These are phyloP conservation scores for Physocephala rufipes DNA, from an alignment of 2,888 invertebrate species.

Conservation along the genomic window DNA sequence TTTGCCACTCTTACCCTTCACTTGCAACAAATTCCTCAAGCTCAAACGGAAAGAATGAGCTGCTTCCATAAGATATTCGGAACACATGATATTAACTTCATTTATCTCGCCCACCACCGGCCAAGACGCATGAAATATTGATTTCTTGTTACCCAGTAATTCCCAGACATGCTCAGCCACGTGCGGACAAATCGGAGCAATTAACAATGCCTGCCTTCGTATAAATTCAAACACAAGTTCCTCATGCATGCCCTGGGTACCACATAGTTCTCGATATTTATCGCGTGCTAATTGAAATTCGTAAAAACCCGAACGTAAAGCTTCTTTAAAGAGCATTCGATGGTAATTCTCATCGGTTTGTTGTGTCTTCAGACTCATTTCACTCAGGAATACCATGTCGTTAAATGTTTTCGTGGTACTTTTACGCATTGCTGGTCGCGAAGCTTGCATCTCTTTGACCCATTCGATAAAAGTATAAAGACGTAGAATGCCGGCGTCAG, in stretches of 20 bases:
- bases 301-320: constrained; percentile 90
- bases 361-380: constrained; percentile 87
- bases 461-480: constrained; percentile 96
- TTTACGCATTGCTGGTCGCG: constrained; percentile 64
- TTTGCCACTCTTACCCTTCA: constrained; percentile 71
- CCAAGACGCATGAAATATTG: constrained; percentile 85
- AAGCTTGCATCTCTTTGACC: constrained; percentile 85
- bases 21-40: constrained; percentile 77
- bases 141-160: constrained; percentile 80
- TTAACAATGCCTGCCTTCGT: constrained; percentile 84
- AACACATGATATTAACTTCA: constrained; percentile 78
- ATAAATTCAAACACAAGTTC: constrained; percentile 85
- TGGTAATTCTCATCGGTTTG: constrained; percentile 86
- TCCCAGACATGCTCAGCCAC: constrained; percentile 95
- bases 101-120: constrained; percentile 82
- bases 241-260: constrained; percentile 80
- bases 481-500: constrained; percentile 93
- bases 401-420: constrained; percentile 77
- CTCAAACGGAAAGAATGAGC: constrained; percentile 91
- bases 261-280: constrained; percentile 91
- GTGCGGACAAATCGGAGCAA: constrained; percentile 97
- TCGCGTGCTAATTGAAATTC: constrained; percentile 93
- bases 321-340: constrained; percentile 95
- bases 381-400: constrained; percentile 89
- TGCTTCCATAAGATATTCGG: constrained; percentile 89